Evolutionary conservation across 2,797 vertebrate genomes (phyloP).

Genomic region (Xyrichtys novacula): DNA sequence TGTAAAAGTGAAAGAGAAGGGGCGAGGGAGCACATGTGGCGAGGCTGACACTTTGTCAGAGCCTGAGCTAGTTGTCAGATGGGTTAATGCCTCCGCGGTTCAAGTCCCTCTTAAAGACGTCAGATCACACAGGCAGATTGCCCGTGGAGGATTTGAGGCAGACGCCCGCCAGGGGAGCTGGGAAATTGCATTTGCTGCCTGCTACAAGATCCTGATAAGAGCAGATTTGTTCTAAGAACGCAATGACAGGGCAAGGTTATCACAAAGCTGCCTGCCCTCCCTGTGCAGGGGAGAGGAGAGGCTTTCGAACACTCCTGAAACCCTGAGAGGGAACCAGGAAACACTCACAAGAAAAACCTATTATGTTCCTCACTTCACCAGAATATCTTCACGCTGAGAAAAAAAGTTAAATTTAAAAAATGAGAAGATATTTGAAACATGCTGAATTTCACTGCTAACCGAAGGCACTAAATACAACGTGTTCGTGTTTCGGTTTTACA

Average conservation of each 20-base stretch:
- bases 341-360: slow-evolving; percentile 17
- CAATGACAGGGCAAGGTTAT: slow-evolving; percentile 87
- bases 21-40: slow-evolving; percentile 40
- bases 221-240: slow-evolving; percentile 83
- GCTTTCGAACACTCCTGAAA: slow-evolving; percentile 44
- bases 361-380: slow-evolving; percentile 7
- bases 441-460: too few relatives aligned
- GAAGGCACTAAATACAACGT: too few relatives aligned
- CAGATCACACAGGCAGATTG: slow-evolving; percentile 83
- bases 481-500: too few relatives aligned
- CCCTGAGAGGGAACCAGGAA: slow-evolving; percentile 24
- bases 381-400: not conserved
- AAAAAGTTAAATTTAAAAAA: not conserved
- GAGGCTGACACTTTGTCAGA: slow-evolving; percentile 65
- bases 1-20: slow-evolving; percentile 35
- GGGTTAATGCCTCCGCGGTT: slow-evolving; percentile 74
- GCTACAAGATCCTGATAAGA: slow-evolving; percentile 84
- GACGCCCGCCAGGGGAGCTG: slow-evolving; percentile 64
- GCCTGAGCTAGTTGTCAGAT: slow-evolving; percentile 73
- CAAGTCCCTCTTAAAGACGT: slow-evolving; percentile 83
- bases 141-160: slow-evolving; percentile 77
- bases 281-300: slow-evolving; percentile 37
- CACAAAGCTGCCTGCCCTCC: slow-evolving; percentile 70
- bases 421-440: not conserved
- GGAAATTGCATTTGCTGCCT: slow-evolving; percentile 81